Conservation (phyloP, 2,888 invertebrate species). For the Aphodius granarius region DNA sequence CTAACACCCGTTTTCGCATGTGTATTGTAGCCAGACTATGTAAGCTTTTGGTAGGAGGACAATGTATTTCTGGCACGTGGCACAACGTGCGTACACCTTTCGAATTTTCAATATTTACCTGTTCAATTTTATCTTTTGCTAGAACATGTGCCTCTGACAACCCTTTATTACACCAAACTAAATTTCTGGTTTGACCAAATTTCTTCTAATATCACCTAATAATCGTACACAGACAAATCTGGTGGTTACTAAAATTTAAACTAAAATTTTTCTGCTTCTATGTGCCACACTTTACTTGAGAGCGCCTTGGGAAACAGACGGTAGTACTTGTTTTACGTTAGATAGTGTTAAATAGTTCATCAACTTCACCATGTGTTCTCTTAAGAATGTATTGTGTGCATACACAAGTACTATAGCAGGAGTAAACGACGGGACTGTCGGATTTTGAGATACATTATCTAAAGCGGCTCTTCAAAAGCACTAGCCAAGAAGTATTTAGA, state of each 20-base stretch:
- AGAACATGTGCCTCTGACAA: too few relatives aligned
- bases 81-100: background rate
- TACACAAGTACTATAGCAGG: background rate
- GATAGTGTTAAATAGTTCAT: background rate
- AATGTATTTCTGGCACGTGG: constrained; percentile 1
- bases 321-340: background rate
- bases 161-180: too few relatives aligned
- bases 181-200: too few relatives aligned
- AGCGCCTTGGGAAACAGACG: background rate
- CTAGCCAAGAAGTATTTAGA: background rate
- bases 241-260: too few relatives aligned
- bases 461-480: background rate
- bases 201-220: too few relatives aligned
- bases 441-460: background rate
- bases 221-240: too few relatives aligned
- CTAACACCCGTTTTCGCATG: constrained; percentile 28
- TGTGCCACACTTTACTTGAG: background rate
- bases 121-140: too few relatives aligned
- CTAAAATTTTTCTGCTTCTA: background rate
- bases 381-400: background rate
- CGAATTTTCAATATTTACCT: constrained; percentile 4
- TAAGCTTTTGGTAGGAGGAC: constrained; percentile 1
- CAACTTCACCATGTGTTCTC: background rate
- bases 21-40: constrained; percentile 9
- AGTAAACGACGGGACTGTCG: background rate